Conservation (phyloP, 2,113 vertebrate genomes). For the Eclectus roratus region DNA sequence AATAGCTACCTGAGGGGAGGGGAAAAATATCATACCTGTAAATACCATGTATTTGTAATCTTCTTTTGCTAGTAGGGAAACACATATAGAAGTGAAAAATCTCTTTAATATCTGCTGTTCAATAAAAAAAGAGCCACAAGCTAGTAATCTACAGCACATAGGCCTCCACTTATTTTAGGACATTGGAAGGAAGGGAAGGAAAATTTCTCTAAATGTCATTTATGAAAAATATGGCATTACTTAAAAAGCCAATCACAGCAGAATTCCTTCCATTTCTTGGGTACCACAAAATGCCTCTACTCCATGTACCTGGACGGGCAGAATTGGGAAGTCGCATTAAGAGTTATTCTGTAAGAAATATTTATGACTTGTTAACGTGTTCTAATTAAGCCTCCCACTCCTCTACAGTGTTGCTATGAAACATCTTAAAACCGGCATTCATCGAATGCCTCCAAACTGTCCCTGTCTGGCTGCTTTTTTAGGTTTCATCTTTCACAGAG, state of each 20-base stretch:
- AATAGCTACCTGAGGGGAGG: not conserved
- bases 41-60: not conserved
- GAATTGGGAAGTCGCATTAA: not conserved
- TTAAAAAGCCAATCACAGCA: not conserved
- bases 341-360: not conserved
- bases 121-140: not conserved
- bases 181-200: not conserved
- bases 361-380: not conserved
- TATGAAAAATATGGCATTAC: not conserved
- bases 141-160: not conserved
- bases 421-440: not conserved
- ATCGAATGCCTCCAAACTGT: not conserved
- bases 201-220: not conserved
- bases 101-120: not conserved
- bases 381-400: not conserved
- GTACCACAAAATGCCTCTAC: not conserved
- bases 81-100: not conserved
- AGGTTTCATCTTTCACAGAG: not conserved
- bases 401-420: not conserved
- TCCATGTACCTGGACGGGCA: not conserved
- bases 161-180: not conserved
- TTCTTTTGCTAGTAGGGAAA: not conserved
- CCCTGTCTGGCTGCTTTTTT: not conserved
- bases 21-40: not conserved
- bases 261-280: not conserved